These are phyloP conservation scores for Cydia pomonella DNA, from an alignment of 1,140 invertebrate genomes.

Conservation along the genomic window DNA sequence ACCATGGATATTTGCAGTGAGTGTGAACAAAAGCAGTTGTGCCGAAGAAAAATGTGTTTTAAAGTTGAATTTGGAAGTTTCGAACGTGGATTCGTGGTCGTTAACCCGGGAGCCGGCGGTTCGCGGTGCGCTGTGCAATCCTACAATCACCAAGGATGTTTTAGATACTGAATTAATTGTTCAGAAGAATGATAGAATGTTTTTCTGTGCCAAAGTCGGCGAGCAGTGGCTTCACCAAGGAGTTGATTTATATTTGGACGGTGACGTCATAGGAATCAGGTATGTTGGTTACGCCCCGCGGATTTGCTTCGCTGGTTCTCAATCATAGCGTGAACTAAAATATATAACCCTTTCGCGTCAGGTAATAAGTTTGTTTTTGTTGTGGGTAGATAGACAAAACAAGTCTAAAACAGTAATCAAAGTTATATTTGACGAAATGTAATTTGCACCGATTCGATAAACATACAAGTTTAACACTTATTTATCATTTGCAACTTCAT, in stretches of 20 bases:
- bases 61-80: constrained; percentile 52
- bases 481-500: constrained; percentile 1
- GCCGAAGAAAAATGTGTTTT: constrained; percentile 58
- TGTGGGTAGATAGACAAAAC: neutral
- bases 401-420: neutral
- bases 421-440: neutral
- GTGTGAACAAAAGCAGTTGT: constrained; percentile 52
- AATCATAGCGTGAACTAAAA: neutral
- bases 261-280: constrained; percentile 60
- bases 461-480: neutral
- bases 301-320: constrained; percentile 34
- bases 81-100: constrained; percentile 60
- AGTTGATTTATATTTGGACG: constrained; percentile 57
- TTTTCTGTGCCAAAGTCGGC: constrained; percentile 60
- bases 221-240: constrained; percentile 60
- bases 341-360: neutral
- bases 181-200: constrained; percentile 49
- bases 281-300: constrained; percentile 41
- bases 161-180: constrained; percentile 40
- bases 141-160: constrained; percentile 38
- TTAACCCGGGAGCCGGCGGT: constrained; percentile 53
- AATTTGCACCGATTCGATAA: too few relatives aligned
- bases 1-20: constrained; percentile 64
- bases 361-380: neutral
- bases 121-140: constrained; percentile 44